phyloP scores from a whole-genome alignment of 1,140 invertebrate genomes.

The Anoplophora glabripennis region DNA sequence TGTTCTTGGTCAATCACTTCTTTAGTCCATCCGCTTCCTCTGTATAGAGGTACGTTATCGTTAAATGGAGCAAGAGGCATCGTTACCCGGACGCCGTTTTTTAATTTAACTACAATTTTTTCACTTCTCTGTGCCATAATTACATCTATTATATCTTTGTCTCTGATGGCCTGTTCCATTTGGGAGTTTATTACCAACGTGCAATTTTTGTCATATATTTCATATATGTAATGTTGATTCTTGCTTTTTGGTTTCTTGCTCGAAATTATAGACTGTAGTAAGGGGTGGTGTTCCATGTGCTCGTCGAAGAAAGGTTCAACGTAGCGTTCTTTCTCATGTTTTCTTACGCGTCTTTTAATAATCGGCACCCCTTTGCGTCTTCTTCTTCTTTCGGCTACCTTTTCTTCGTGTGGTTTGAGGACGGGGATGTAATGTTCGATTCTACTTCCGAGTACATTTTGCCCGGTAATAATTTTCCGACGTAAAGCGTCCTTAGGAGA shows the following conservation, averaged over 20 bases:
- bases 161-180: conserved; percentile 71
- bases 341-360: conserved; percentile 63
- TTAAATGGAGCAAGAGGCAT: conserved; percentile 65
- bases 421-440: conserved; percentile 72
- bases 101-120: conserved; percentile 67
- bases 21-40: conserved; percentile 61
- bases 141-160: conserved; percentile 72
- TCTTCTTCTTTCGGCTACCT: conserved; percentile 50
- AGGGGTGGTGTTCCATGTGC: conserved; percentile 60
- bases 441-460: conserved; percentile 50
- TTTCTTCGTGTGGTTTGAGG: conserved; percentile 47
- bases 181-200: conserved; percentile 70
- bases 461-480: conserved; percentile 43
- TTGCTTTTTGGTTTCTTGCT: conserved; percentile 37
- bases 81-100: conserved; percentile 65
- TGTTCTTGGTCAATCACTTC: conserved; percentile 60
- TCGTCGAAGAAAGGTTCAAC: conserved; percentile 67
- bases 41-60: conserved; percentile 57
- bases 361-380: conserved; percentile 47
- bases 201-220: conserved; percentile 66
- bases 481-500: conserved; percentile 75
- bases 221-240: conserved; percentile 53
- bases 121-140: conserved; percentile 72
- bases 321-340: conserved; percentile 59
- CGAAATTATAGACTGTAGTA: conserved; percentile 60